Conservation (phyloP, 2,113 vertebrate species). For the Pedetes capensis region DNA sequence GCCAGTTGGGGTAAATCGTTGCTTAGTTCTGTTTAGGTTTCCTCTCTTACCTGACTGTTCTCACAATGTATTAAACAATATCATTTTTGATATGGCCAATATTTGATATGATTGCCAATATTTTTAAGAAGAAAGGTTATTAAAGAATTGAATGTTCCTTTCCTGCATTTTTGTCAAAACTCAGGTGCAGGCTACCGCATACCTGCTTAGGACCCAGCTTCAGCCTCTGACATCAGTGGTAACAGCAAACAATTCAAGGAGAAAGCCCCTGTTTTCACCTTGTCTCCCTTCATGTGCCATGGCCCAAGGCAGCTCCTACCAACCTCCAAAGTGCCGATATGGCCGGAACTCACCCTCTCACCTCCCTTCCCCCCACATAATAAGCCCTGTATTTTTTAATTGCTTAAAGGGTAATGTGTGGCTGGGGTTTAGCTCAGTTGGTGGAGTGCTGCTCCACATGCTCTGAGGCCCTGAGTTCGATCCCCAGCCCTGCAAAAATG, state of each 20-base stretch:
- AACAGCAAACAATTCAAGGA: fast-evolving
- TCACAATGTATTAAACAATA: background rate
- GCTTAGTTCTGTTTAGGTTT: background rate
- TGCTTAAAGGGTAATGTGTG: no score
- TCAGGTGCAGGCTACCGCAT: background rate
- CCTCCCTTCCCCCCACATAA: background rate
- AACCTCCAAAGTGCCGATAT: no score
- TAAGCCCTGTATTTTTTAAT: background rate
- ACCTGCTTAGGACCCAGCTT: background rate
- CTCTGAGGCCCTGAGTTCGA: no score
- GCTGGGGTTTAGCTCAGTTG: no score
- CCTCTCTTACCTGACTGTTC: background rate
- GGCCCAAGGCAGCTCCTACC: background rate
- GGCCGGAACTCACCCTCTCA: background rate
- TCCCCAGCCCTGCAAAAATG: no score
- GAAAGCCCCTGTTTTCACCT: background rate
- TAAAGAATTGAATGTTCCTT: background rate
- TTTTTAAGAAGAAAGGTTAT: background rate
- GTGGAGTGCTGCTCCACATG: no score
- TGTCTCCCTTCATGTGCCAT: background rate
- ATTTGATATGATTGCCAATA: background rate
- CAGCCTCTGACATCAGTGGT: background rate
- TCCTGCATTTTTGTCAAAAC: background rate
- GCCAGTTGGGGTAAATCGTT: background rate
- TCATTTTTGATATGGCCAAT: no score